Evolutionary conservation across 2,113 vertebrate species (phyloP).

Genomic region (Mormyrus iriodes): DNA sequence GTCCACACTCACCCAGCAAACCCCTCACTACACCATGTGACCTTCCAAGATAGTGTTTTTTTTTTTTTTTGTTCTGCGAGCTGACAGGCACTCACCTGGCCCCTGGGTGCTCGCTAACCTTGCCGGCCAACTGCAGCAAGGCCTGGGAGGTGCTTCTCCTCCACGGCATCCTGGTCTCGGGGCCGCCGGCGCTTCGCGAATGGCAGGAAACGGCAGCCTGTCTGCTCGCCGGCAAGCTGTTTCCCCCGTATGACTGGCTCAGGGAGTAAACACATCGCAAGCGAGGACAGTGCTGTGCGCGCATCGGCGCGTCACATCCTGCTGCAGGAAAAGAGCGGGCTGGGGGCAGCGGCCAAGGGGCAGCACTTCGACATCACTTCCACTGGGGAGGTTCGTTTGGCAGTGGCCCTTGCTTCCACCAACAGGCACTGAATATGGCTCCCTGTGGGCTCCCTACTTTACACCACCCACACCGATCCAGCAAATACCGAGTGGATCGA

Average conservation of each 20-base stretch:
- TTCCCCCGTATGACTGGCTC: slow-evolving; percentile 53
- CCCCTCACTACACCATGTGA: not conserved
- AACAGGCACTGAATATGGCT: not conserved
- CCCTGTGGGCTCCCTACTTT: not conserved
- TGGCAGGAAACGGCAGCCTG: slow-evolving; percentile 59
- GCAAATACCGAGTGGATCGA: not conserved
- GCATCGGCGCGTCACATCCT: slow-evolving; percentile 55
- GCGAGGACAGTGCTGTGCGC: slow-evolving; percentile 46
- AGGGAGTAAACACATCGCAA: slow-evolving; percentile 49
- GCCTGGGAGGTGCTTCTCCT: slow-evolving; percentile 46
- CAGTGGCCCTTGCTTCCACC: not conserved
- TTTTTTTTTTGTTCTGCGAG: not conserved
- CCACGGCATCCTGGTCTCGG: slow-evolving; percentile 60
- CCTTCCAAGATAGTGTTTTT: not conserved
- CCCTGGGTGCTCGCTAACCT: slow-evolving; percentile 38
- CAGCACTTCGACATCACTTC: slow-evolving; percentile 13
- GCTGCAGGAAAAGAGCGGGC: slow-evolving; percentile 52
- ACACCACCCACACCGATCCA: not conserved
- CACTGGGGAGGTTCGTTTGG: not conserved
- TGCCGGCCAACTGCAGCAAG: slow-evolving; percentile 44
- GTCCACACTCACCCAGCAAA: not conserved
- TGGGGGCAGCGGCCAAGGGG: slow-evolving; percentile 23
- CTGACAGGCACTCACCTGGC: slow-evolving; percentile 52
- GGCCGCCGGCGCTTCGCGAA: slow-evolving; percentile 13
- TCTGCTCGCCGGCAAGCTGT: slow-evolving; percentile 53